Evolutionary conservation across 2,888 invertebrate species (phyloP).

Genomic region (Ashinkailepas kermadecensis): DNA sequence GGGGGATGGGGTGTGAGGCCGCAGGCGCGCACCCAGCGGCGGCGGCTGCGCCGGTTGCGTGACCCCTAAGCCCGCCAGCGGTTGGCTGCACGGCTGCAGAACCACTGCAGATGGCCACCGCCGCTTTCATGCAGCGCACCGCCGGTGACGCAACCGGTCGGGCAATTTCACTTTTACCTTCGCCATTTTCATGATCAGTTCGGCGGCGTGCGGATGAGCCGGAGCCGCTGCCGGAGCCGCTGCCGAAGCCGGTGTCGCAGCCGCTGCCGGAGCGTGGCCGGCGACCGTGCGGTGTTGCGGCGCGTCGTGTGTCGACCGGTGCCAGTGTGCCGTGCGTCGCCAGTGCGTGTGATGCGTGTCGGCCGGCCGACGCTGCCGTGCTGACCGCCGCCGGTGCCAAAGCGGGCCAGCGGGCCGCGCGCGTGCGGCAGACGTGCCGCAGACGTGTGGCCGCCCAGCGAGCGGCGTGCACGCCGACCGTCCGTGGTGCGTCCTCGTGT

Average conservation of each 20-base stretch:
- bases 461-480: neutral
- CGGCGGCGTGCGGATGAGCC: neutral
- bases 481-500: no score
- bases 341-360: no score
- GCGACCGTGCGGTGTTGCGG: no score
- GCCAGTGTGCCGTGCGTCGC: no score
- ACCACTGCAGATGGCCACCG: neutral
- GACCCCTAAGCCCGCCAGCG: slow-evolving; percentile 8
- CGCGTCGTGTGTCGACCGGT: no score
- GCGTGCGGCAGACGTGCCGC: neutral
- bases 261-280: neutral
- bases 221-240: neutral
- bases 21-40: neutral
- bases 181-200: slow-evolving; percentile 16
- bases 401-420: neutral
- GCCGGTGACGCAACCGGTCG: slow-evolving; percentile 7
- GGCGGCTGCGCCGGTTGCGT: neutral
- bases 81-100: neutral
- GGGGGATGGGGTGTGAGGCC: neutral
- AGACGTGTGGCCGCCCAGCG: neutral
- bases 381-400: neutral
- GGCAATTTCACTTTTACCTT: slow-evolving; percentile 15
- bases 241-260: neutral
- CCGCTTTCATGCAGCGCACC: neutral
- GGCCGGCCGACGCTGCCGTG: no score